Percentiles rank a stretch among this genome's conserved stretches.
Conservation (phyloP, 2,113 vertebrate species). For the Murina feae region DNA sequence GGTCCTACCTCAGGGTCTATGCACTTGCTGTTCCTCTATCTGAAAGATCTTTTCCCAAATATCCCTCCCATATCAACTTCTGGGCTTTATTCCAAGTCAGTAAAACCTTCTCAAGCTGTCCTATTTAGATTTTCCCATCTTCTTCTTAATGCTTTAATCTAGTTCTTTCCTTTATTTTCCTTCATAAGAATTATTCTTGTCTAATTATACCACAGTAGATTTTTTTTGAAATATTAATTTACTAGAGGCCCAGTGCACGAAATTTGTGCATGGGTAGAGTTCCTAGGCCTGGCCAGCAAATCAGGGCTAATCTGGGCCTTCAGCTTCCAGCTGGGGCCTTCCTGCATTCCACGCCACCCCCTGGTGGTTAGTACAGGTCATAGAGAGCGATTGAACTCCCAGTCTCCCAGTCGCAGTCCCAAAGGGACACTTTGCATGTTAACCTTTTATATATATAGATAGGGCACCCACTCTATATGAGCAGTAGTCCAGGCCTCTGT, state of each 20-base stretch:
- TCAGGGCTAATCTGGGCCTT: too few species aligned
- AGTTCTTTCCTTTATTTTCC: background rate
- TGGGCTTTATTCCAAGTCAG: background rate
- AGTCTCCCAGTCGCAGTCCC: too few species aligned
- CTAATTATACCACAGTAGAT: background rate
- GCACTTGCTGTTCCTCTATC: background rate
- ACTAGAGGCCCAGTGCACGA: too few species aligned
- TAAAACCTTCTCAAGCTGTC: background rate
- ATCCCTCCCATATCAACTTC: background rate
- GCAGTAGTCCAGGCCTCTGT: background rate
- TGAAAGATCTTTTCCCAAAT: background rate
- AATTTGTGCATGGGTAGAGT: too few species aligned
- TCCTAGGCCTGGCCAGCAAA: too few species aligned
- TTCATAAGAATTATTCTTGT: background rate
- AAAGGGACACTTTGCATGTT: too few species aligned
- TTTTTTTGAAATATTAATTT: background rate
- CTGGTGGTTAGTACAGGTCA: too few species aligned
- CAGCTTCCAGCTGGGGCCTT: too few species aligned
- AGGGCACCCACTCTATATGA: background rate
- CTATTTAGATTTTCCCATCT: background rate
- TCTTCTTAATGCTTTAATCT: background rate
- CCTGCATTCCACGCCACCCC: too few species aligned
- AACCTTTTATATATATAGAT: too few species aligned
- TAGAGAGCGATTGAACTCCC: too few species aligned
- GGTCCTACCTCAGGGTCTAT: slow-evolving; percentile 29